Evolutionary conservation across 2,113 vertebrate species (phyloP), one percentile per base, ranked within the genome.

Genomic region (Podarcis muralis): DNA sequence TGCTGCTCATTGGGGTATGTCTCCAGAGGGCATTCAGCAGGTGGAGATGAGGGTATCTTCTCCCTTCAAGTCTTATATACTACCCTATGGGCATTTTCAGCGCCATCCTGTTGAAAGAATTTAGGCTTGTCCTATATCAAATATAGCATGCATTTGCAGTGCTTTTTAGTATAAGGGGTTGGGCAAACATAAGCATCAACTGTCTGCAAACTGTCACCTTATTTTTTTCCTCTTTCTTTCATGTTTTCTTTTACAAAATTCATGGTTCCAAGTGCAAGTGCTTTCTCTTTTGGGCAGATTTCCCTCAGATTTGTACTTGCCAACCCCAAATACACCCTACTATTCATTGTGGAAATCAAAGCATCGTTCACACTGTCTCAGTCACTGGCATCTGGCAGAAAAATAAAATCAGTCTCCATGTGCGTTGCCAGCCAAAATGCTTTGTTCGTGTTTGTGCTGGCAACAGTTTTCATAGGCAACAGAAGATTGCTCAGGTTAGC

Each of bases 371-470:
- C 85, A 71, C 65, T 80, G 65, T 80, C 43, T 57, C 77, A 71
- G 43, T 87, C 65, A 71, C 65, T 71, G 76, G 65, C 76, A 87
- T 87, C 65, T 87, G 85, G 76, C 62, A 87, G 40, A 68, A 87
- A 62, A 80, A 85, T 85, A 62, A 87, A 69, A 80, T 48, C 62
- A 68, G 53, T 30, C 43, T 74, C 83, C 48, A 74, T 84, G 32
- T 35, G 22, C 40, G 48, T 27, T 80, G 85, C 40, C 77, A 71
- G 76, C 76, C 40, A 35, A 71, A 69, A 35, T 16, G n/a, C 65
- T 84, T 66, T 87, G 85, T 30, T 80, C 62, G 11, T 37, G 65
- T 53, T 87, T 87, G n/a, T 69, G 65, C 76, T 69, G 85, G 40
- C 85, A 77, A 68, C 37, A 78, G 3, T 78, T 86, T 6, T 12